Evolutionary conservation across 2,888 invertebrate species (phyloP).

Genomic region (Piscicola geometra): DNA sequence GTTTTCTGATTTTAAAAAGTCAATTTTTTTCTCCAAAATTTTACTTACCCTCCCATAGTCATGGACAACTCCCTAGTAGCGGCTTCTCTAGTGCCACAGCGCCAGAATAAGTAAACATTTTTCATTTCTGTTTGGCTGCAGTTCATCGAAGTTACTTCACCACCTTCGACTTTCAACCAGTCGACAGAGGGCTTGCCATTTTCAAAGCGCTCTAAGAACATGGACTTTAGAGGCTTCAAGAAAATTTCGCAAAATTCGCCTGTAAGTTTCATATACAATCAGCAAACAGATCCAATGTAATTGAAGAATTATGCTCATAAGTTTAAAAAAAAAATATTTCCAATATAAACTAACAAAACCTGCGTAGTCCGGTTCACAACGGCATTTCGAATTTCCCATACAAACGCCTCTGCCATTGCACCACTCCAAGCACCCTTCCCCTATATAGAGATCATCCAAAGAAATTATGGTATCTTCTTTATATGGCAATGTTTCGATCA

Average conservation of each 20-base stretch:
- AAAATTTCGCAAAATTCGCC: neutral
- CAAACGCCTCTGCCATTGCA: neutral
- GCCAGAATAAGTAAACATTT: neutral
- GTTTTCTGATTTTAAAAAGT: too few relatives aligned
- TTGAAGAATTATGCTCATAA: too few relatives aligned
- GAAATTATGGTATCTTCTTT: too few relatives aligned
- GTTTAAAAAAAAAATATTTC: too few relatives aligned
- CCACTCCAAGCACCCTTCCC: neutral
- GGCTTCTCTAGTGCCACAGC: neutral
- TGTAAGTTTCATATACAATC: too few relatives aligned
- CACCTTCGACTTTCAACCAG: neutral
- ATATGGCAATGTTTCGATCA: neutral
- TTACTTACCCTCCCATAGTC: neutral
- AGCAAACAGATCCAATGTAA: too few relatives aligned
- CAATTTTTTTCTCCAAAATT: too few relatives aligned
- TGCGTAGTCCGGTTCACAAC: neutral
- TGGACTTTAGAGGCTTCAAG: neutral
- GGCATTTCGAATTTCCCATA: neutral
- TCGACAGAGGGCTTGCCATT: neutral
- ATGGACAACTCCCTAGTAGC: neutral
- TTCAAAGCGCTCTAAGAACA: neutral
- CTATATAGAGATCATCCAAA: conserved; percentile 6
- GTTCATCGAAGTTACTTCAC: neutral
- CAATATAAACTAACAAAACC: too few relatives aligned
- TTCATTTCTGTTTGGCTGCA: neutral